A percentile compares a stretch with the other conserved stretches of the same genome.
phyloP scores from a whole-genome alignment of 2,113 vertebrate genomes.

The Cyrtonyx montezumae region DNA sequence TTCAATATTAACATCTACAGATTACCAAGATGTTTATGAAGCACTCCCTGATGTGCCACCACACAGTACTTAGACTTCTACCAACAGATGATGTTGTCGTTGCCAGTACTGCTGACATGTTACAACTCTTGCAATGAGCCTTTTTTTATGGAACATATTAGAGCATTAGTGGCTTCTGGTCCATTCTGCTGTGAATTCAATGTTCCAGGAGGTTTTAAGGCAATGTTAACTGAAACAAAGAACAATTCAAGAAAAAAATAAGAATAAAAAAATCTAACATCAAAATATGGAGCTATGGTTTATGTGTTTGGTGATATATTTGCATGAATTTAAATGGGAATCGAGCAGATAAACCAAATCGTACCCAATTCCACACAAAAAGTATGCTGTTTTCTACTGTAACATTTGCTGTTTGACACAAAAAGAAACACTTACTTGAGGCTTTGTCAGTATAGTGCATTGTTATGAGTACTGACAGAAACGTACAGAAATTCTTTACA shows the following conservation, averaged over 20 bases:
- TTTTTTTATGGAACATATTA: background rate
- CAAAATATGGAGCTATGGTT: background rate
- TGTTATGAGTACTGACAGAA: background rate
- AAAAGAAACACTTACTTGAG: background rate
- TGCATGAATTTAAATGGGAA: background rate
- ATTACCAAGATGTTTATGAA: background rate
- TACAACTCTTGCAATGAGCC: background rate
- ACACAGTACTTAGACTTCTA: background rate
- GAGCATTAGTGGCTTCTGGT: background rate
- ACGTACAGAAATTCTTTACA: background rate
- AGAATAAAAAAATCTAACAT: background rate
- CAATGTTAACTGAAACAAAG: background rate
- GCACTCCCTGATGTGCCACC: background rate
- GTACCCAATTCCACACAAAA: background rate
- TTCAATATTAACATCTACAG: background rate
- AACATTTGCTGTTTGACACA: background rate
- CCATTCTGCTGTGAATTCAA: background rate
- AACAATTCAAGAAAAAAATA: background rate
- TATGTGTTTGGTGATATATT: background rate
- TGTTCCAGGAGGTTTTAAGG: background rate
- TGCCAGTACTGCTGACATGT: background rate
- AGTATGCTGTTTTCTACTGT: background rate
- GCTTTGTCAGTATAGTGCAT: background rate
- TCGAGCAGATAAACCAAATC: background rate
- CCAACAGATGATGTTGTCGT: accelerated